phyloP scores from a whole-genome alignment of 2,888 invertebrate genomes.

The Drosophila rubida region DNA sequence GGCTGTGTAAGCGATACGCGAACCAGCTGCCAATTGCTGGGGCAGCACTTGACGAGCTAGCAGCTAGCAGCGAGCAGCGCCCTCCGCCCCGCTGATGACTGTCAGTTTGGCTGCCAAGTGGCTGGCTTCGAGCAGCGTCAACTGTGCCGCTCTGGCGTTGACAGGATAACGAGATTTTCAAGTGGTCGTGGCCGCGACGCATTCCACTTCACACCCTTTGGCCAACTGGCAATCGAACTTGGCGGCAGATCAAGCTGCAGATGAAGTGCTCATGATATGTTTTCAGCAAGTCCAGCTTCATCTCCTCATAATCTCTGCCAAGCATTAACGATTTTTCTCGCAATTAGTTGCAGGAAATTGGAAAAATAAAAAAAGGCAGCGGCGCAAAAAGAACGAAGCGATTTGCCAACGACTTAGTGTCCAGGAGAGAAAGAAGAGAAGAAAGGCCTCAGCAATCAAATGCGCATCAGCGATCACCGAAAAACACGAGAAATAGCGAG shows the following conservation, averaged over 20 bases:
- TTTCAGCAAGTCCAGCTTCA: conserved; percentile 3
- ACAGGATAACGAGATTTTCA: conserved; percentile 84
- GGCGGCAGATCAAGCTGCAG: background rate
- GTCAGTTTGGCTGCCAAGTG: conserved; percentile 46
- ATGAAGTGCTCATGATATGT: conserved; percentile 15
- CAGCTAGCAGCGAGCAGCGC: background rate
- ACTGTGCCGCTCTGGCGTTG: conserved; percentile 57
- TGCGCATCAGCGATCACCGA: conserved; percentile 74
- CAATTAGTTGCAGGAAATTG: conserved; percentile 75
- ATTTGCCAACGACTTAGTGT: conserved; percentile 74
- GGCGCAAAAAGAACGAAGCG: conserved; percentile 53
- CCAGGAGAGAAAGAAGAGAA: conserved; percentile 15
- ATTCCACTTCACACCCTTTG: conserved; percentile 65
- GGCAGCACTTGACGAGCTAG: conserved; percentile 51
- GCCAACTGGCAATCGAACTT: background rate
- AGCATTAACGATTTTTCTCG: conserved; percentile 73
- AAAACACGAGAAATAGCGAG: background rate
- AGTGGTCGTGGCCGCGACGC: conserved; percentile 66
- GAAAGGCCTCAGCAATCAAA: conserved; percentile 66
- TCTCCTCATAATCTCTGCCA: conserved; percentile 40
- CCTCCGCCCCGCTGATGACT: conserved; percentile 49
- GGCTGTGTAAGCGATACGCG: conserved; percentile 64
- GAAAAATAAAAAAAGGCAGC: conserved; percentile 49
- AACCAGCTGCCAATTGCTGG: conserved; percentile 68
- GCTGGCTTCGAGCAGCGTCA: conserved; percentile 27